A percentile compares a stretch with the other conserved stretches of the same genome.
These are phyloP conservation scores for Holcopasites calliopsidis DNA, from an alignment of 1,140 invertebrate species.

Conservation along the genomic window DNA sequence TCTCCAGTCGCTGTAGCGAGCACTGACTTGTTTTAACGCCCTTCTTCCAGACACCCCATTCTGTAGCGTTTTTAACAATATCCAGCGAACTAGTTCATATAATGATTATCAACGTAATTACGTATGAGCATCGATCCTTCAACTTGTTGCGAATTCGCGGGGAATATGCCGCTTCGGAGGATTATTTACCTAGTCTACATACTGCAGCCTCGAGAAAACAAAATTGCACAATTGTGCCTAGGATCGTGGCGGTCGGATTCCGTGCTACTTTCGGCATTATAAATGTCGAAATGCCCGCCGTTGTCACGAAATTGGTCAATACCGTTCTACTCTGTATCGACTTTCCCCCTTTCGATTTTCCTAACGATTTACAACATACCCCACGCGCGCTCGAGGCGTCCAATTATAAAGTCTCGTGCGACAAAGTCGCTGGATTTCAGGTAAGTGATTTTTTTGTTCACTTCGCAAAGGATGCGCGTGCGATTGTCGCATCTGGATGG, in stretches of 20 bases:
- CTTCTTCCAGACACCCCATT: too few relatives aligned
- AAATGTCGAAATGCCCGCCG: constrained; percentile 34
- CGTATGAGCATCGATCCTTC: too few relatives aligned
- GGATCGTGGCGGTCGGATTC: neutral
- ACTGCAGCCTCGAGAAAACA: neutral
- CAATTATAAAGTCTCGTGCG: neutral
- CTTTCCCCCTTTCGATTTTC: constrained; percentile 38
- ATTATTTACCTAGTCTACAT: too few relatives aligned
- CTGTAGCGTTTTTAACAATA: too few relatives aligned
- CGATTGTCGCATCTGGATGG: neutral
- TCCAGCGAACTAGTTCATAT: too few relatives aligned
- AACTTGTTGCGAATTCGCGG: too few relatives aligned
- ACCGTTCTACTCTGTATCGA: constrained; percentile 9
- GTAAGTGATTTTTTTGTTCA: neutral
- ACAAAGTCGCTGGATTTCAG: neutral
- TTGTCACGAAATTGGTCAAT: constrained; percentile 43
- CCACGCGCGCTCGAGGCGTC: neutral
- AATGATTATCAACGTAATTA: too few relatives aligned
- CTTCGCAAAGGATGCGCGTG: neutral
- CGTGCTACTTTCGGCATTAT: constrained; percentile 3
- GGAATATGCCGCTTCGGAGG: too few relatives aligned
- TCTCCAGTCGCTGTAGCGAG: too few relatives aligned
- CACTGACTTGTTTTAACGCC: too few relatives aligned
- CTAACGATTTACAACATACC: neutral
- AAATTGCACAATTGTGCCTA: constrained; percentile 4